These are phyloP conservation scores for Pampus argenteus DNA, from an alignment of 2,797 vertebrate genomes.

Conservation along the genomic window DNA sequence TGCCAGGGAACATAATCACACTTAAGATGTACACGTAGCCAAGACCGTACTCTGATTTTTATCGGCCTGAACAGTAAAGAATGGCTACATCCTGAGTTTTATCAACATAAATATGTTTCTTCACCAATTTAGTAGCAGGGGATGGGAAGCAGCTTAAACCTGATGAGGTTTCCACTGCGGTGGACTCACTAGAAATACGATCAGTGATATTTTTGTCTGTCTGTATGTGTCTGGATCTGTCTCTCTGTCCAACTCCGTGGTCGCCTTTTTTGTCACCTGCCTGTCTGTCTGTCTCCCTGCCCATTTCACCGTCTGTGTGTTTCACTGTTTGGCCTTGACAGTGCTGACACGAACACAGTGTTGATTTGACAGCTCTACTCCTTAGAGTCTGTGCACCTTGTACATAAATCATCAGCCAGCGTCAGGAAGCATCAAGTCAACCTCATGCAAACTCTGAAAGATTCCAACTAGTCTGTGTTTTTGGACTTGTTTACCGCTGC, in stretches of 20 bases:
- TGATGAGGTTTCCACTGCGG: background rate
- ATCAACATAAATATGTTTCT: conserved; percentile 35
- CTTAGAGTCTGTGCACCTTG: conserved; percentile 27
- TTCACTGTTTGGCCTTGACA: conserved; percentile 30
- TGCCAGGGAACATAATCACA: conserved; percentile 49
- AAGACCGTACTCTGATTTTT: conserved; percentile 36
- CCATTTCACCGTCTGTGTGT: conserved; percentile 14
- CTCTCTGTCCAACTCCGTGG: background rate
- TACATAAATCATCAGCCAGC: conserved; percentile 68
- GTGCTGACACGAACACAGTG: conserved; percentile 45
- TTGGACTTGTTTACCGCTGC: background rate
- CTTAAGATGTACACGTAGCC: conserved; percentile 27
- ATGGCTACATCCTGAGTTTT: background rate
- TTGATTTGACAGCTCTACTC: conserved; percentile 55
- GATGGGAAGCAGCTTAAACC: conserved; percentile 13
- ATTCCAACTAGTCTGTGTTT: conserved; percentile 4
- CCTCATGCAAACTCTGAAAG: conserved; percentile 14
- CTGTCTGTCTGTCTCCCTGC: conserved; percentile 6
- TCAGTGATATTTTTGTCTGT: conserved; percentile 9
- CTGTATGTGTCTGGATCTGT: conserved; percentile 1
- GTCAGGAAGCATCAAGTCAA: conserved; percentile 43
- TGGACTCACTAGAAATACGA: background rate
- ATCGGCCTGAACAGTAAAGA: conserved; percentile 24
- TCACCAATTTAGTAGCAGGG: background rate
- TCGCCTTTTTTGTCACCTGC: conserved; percentile 1